These are phyloP conservation scores for Atherix ibis DNA, from an alignment of 2,888 invertebrate genomes.

Conservation along the genomic window DNA sequence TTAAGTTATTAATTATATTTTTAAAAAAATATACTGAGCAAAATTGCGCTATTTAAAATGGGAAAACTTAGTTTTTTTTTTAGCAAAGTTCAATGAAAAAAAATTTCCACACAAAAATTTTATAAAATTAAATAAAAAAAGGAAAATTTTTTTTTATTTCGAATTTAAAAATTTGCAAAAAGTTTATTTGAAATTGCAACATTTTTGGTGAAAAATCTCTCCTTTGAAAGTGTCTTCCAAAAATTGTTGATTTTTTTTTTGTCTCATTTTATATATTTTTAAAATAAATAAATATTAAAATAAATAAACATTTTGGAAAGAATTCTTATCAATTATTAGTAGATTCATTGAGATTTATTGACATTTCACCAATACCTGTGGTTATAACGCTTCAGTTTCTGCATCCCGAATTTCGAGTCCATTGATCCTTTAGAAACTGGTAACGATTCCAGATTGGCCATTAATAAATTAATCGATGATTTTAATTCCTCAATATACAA, in stretches of 20 bases:
- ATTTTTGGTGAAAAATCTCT: neutral
- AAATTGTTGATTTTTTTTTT: neutral
- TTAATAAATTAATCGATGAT: constrained; percentile 92
- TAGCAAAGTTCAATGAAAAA: too few species aligned
- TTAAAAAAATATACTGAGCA: too few species aligned
- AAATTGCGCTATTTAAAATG: too few species aligned
- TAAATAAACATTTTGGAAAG: too few species aligned
- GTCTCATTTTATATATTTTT: neutral
- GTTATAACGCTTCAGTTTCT: constrained; percentile 96
- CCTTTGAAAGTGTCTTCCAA: neutral
- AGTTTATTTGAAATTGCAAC: too few species aligned
- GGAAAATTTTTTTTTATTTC: too few species aligned
- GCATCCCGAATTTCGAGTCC: constrained; percentile 93
- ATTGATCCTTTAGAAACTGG: constrained; percentile 97
- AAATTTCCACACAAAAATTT: too few species aligned
- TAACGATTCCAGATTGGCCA: constrained; percentile 97
- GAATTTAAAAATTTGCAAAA: too few species aligned
- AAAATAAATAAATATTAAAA: neutral
- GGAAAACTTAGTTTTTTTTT: too few species aligned
- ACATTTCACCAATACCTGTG: constrained; percentile 54
- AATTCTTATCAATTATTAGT: too few species aligned
- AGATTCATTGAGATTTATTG: constrained; percentile 1
- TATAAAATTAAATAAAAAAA: too few species aligned
- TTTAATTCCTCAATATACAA: constrained; percentile 97
- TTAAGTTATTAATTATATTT: too few species aligned